phyloP scores from a whole-genome alignment of 2,888 invertebrate genomes.

The Cheilosia impressa region DNA sequence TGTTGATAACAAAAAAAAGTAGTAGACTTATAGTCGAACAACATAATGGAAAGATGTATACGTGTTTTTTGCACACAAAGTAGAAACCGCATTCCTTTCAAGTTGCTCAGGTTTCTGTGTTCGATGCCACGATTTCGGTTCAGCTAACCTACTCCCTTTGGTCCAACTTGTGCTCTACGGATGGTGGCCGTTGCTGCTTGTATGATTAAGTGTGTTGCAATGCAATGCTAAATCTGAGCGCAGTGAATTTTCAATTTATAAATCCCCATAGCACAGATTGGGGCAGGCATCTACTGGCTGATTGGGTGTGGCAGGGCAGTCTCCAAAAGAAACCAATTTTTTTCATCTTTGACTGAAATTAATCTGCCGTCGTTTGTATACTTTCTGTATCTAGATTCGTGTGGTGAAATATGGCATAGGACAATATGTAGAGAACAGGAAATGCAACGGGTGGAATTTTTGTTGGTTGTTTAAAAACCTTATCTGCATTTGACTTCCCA shows the following conservation, averaged over 20 bases:
- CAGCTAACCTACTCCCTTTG: constrained; percentile 22
- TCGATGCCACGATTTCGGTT: constrained; percentile 28
- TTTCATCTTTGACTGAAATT: no score
- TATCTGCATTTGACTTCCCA: no score
- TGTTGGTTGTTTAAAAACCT: no score
- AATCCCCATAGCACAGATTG: constrained; percentile 28
- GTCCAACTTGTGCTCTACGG: constrained; percentile 26
- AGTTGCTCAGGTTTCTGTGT: neutral
- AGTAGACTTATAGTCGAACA: neutral
- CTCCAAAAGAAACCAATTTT: no score
- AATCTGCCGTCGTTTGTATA: no score
- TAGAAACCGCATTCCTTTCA: no score
- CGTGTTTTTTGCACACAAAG: no score
- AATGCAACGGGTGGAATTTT: no score
- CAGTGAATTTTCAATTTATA: constrained; percentile 44
- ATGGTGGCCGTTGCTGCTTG: constrained; percentile 6
- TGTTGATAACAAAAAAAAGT: neutral
- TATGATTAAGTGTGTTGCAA: constrained; percentile 16
- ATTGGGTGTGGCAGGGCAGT: neutral
- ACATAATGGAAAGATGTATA: neutral
- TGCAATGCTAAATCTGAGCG: constrained; percentile 6
- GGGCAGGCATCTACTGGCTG: neutral
- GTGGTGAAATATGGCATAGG: no score
- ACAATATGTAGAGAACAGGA: no score
- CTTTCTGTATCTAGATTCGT: no score